A percentile compares a stretch with the other conserved stretches of the same genome.
These are phyloP conservation scores for Tenodera sinensis DNA, from an alignment of 2,888 invertebrate species.

Conservation along the genomic window DNA sequence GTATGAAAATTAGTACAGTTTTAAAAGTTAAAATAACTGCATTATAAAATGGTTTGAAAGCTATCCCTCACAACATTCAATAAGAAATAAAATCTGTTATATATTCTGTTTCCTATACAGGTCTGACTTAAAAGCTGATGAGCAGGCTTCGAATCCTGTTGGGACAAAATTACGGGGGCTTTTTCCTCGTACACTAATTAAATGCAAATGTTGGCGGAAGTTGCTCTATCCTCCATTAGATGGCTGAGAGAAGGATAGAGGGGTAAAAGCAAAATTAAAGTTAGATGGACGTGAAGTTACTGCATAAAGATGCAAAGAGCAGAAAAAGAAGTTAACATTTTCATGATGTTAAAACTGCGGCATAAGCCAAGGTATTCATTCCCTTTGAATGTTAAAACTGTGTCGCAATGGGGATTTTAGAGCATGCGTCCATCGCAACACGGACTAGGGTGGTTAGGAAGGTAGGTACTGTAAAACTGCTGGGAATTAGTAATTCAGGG, in stretches of 20 bases:
- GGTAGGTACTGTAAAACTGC: too few relatives aligned
- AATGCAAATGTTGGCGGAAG: not conserved
- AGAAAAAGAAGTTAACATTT: not conserved
- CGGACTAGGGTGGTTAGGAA: too few relatives aligned
- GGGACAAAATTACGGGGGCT: not conserved
- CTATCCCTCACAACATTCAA: too few relatives aligned
- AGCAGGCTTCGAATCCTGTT: not conserved
- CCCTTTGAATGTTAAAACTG: not conserved
- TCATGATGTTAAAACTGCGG: not conserved
- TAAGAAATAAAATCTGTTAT: too few relatives aligned
- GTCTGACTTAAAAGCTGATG: not conserved
- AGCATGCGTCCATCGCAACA: too few relatives aligned
- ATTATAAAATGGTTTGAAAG: too few relatives aligned
- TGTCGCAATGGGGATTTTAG: not conserved
- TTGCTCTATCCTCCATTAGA: not conserved
- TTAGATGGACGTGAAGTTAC: not conserved
- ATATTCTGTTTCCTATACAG: too few relatives aligned
- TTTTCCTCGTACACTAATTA: not conserved
- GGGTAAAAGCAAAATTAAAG: not conserved
- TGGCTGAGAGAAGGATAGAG: not conserved
- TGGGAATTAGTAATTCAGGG: too few relatives aligned
- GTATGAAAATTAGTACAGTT: too few relatives aligned
- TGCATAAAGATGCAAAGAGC: not conserved
- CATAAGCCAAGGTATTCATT: not conserved
- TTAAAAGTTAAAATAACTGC: too few relatives aligned